Percentiles rank a stretch among this genome's conserved stretches.
phyloP scores from a whole-genome alignment of 2,797 vertebrate species.

The Anisognathus igniventris region DNA sequence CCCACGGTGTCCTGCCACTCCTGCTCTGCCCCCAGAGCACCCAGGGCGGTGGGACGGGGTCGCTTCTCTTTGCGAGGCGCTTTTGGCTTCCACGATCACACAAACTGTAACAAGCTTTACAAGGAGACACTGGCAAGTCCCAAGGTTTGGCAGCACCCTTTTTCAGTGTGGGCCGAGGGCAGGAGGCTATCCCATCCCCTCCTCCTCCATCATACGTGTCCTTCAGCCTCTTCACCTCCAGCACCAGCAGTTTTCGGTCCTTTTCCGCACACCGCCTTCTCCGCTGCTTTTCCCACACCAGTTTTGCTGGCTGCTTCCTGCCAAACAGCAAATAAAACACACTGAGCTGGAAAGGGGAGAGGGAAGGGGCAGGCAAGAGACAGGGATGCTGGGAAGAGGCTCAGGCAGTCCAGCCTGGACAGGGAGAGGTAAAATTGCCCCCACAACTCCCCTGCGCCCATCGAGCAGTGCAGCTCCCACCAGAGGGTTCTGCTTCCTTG shows the following conservation, averaged over 20 bases:
- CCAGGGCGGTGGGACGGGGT: slow-evolving; percentile 7
- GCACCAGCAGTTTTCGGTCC: not conserved
- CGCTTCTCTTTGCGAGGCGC: slow-evolving; percentile 18
- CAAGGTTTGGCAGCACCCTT: slow-evolving; percentile 67
- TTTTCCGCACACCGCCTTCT: slow-evolving; percentile 7
- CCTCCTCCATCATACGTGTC: slow-evolving; percentile 67
- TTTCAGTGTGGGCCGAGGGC: slow-evolving; percentile 25
- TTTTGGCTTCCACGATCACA: slow-evolving; percentile 74
- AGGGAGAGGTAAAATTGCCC: not conserved
- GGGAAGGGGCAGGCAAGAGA: not conserved
- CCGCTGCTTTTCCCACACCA: not conserved
- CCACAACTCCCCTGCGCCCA: fast-evolving
- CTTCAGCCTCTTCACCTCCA: slow-evolving; percentile 43
- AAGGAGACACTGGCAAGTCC: slow-evolving; percentile 71
- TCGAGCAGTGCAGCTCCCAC: fast-evolving
- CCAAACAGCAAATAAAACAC: not conserved
- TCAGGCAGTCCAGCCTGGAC: not conserved
- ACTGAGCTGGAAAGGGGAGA: not conserved
- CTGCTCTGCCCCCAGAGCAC: not conserved
- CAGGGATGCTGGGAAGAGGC: not conserved
- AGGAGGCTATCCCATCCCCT: slow-evolving; percentile 39
- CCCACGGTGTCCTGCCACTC: slow-evolving; percentile 20
- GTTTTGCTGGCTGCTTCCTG: slow-evolving; percentile 76
- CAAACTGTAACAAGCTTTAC: slow-evolving; percentile 73
- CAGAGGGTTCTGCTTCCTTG: fast-evolving